Base-by-base conservation (phyloP, 2,888 invertebrate species). In the Eilema depressum region DNA sequence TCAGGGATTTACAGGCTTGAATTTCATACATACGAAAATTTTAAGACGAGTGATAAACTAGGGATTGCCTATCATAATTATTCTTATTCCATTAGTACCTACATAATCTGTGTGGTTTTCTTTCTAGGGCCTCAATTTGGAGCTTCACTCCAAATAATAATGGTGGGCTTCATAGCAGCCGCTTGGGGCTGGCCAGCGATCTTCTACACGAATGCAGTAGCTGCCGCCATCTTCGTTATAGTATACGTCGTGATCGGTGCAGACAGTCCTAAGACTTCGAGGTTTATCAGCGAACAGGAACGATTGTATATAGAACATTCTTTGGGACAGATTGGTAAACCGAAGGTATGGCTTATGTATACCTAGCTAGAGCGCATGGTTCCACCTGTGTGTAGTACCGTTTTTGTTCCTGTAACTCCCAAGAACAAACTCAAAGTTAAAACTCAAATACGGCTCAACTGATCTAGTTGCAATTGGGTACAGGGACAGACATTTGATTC, bases 101-200 rank as follows among this genome's bases (percentile, higher is more conserved):
- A n/a, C n/a, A n/a, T n/a, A n/a, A n/a, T n/a, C n/a, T 53, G 20
- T 47, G 47, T 53, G n/a, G 8, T 26, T 25, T 11, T n/a, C 0
- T 28, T 91, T 79, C 75, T 89, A 90, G 96, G 96, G 3, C 92
- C 91, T 0, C 96, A 96, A 68, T 89, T 96, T 1, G 97, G 97
- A 0, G 96, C 96, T 7, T 96, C 96, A 0, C 74, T 96, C 0
- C 95, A 96, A 63, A 86, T 96, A 76, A 92, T 96, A 17, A 85
- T 93, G 56, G 95, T 96, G 7, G 93, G 93, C 0, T 92, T 89
- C 72, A 85, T 93, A 70, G 90, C 92, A 0, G 87, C 88, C 33
- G 85, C 76, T 0, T 92, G 94, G 84, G 97, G 97, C 30, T 97
- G 97, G 97, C 96, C 96, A 0, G 96, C 96, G 41, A 96, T 97